A percentile compares a stretch with the other conserved stretches of the same genome.
These are phyloP conservation scores for Acrobasis suavella DNA, from an alignment of 2,888 invertebrate species.

Conservation along the genomic window DNA sequence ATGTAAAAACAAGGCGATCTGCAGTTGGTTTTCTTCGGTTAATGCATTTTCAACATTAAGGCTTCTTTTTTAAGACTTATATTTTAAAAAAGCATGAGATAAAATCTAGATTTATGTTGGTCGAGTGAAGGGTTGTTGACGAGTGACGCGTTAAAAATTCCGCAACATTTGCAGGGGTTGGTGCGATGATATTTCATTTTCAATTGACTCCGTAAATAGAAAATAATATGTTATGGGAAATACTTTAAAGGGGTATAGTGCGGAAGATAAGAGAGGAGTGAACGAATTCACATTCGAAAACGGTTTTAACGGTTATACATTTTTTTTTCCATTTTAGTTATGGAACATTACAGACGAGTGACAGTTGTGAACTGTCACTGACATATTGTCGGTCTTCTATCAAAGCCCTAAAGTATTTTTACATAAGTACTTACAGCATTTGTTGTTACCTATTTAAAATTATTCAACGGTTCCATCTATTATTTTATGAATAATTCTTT, in stretches of 20 bases:
- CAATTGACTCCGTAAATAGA: conserved; percentile 14
- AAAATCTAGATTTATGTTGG: conserved; percentile 27
- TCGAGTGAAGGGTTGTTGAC: conserved; percentile 44
- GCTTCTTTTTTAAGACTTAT: neutral
- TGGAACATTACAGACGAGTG: too few relatives aligned
- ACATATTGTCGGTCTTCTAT: too few relatives aligned
- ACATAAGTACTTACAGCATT: too few relatives aligned
- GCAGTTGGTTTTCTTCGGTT: conserved; percentile 25
- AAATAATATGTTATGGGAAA: neutral
- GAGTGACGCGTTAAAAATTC: conserved; percentile 43
- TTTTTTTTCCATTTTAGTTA: too few relatives aligned
- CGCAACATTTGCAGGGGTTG: conserved; percentile 40
- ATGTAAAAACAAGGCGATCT: conserved; percentile 32
- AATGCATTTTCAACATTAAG: conserved; percentile 33
- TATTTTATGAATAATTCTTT: neutral
- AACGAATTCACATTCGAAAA: too few relatives aligned
- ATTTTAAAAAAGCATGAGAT: neutral
- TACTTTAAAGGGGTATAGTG: too few relatives aligned
- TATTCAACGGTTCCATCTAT: too few relatives aligned
- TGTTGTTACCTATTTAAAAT: too few relatives aligned
- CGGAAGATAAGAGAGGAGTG: too few relatives aligned
- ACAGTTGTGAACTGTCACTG: too few relatives aligned
- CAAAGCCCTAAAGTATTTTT: too few relatives aligned
- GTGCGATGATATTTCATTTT: conserved; percentile 44
- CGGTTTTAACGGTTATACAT: too few relatives aligned